phyloP scores from a whole-genome alignment of 2,113 vertebrate species.

The Orthonyx spaldingii region DNA sequence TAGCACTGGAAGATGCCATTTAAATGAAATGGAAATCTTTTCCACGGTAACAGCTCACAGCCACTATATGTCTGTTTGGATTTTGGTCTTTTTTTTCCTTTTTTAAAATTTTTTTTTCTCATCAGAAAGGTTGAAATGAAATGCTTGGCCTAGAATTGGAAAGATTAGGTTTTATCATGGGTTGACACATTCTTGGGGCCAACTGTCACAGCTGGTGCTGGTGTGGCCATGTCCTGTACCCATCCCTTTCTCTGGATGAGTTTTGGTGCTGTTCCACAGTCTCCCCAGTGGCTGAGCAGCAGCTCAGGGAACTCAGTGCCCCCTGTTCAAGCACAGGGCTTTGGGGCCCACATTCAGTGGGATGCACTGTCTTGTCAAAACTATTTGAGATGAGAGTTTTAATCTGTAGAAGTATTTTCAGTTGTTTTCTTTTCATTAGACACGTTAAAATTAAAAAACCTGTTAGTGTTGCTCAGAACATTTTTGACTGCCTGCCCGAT shows the following conservation, averaged over 20 bases:
- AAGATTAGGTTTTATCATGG: background rate
- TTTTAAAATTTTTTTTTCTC: too few species aligned
- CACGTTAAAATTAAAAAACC: background rate
- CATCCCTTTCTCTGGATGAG: background rate
- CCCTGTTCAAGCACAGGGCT: rapidly evolving
- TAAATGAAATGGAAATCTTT: background rate
- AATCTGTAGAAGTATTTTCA: background rate
- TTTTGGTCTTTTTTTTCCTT: background rate
- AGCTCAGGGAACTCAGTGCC: rapidly evolving
- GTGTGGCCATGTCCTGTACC: background rate
- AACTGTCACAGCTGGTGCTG: rapidly evolving
- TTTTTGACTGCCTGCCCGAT: background rate
- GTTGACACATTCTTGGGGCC: background rate
- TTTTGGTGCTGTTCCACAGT: background rate
- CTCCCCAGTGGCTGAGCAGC: background rate
- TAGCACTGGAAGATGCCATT: background rate
- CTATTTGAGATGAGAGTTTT: background rate
- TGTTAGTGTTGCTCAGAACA: background rate
- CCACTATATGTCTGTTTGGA: background rate
- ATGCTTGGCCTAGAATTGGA: background rate
- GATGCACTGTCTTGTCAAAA: background rate
- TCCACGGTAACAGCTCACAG: background rate
- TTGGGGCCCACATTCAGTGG: background rate
- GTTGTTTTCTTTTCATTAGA: background rate
- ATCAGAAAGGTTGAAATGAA: background rate